phyloP scores from a whole-genome alignment of 2,113 vertebrate genomes.

The Catharus fuscescens region DNA sequence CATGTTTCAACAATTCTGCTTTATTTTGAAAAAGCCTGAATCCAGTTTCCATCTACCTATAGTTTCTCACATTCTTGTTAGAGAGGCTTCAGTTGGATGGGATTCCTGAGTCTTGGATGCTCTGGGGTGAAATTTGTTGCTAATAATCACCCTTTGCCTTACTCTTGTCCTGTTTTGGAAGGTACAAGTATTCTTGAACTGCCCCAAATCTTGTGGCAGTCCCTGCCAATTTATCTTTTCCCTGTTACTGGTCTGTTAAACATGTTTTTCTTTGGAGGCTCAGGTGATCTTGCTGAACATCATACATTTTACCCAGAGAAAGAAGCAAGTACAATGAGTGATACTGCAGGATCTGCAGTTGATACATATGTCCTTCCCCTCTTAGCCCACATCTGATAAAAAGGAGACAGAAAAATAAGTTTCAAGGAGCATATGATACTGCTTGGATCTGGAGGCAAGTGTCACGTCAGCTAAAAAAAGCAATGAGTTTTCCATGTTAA shows the following conservation, averaged over 20 bases:
- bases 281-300: background rate
- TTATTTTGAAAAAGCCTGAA: background rate
- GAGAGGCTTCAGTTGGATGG: background rate
- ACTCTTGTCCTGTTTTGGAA: background rate
- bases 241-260: background rate
- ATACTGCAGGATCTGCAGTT: background rate
- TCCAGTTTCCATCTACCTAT: background rate
- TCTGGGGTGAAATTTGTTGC: background rate
- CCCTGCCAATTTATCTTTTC: background rate
- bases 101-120: background rate
- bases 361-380: background rate
- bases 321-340: background rate
- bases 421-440: background rate
- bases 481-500: background rate
- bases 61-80: background rate
- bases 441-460: background rate
- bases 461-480: conserved; percentile 31
- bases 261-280: background rate
- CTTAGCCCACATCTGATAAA: background rate
- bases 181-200: background rate
- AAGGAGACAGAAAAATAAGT: conserved; percentile 12
- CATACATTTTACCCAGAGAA: background rate
- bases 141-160: background rate
- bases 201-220: background rate
- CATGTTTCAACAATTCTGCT: background rate